A percentile compares a stretch with the other conserved stretches of the same genome.
Evolutionary conservation across 1,140 invertebrate genomes (phyloP).

Genomic region (Patella vulgata): DNA sequence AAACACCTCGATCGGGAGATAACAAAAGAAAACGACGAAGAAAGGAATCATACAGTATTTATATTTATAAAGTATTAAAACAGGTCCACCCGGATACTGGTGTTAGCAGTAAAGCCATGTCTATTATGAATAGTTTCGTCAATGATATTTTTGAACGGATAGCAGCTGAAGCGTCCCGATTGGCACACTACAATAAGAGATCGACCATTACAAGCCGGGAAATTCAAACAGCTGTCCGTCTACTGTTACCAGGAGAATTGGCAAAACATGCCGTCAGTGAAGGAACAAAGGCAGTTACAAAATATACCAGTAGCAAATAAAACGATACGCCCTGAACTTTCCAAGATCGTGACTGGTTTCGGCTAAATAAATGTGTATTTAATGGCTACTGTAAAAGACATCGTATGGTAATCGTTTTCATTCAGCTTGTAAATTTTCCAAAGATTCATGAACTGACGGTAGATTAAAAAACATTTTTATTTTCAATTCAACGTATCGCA

Average conservation of each 20-base stretch:
- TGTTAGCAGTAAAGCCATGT: conserved; percentile 70
- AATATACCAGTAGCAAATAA: conserved; percentile 72
- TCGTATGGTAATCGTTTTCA: too few relatives aligned
- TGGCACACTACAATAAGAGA: conserved; percentile 64
- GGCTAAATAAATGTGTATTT: too few relatives aligned
- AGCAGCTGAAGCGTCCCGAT: conserved; percentile 59
- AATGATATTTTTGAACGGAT: conserved; percentile 68
- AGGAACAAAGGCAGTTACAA: conserved; percentile 73
- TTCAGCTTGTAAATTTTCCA: too few relatives aligned
- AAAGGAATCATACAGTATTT: conserved; percentile 78
- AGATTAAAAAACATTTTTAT: too few relatives aligned
- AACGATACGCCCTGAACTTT: too few relatives aligned
- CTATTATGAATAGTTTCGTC: conserved; percentile 66
- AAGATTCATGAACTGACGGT: too few relatives aligned
- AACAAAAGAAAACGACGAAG: conserved; percentile 58
- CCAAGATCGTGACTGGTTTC: too few relatives aligned
- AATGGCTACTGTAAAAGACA: too few relatives aligned
- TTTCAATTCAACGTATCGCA: too few relatives aligned
- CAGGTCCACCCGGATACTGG: conserved; percentile 79
- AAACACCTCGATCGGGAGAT: conserved; percentile 30
- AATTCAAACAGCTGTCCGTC: conserved; percentile 73
- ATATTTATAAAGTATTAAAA: conserved; percentile 79
- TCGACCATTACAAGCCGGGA: conserved; percentile 71
- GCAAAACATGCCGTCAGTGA: conserved; percentile 73
- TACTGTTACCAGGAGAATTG: conserved; percentile 74